Base-by-base conservation (phyloP, 2,797 vertebrate species). In the Halcyon chelicuti region DNA sequence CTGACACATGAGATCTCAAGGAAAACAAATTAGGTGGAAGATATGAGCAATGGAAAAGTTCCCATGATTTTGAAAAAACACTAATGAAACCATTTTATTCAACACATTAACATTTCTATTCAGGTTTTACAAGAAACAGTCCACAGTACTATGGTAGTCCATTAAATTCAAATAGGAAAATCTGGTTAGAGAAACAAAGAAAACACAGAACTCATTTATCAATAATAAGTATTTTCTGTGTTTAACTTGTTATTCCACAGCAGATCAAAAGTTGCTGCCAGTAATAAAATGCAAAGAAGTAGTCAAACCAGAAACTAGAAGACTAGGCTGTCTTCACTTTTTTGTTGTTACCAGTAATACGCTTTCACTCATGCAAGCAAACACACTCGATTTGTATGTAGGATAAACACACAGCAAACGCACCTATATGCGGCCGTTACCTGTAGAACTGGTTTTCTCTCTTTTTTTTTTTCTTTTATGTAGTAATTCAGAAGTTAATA, bases 301-400 rank as follows among this genome's bases (percentile, higher is more conserved):
- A 66, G 21, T 74, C 26, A 52, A 81, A 94, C 23, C 28, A 40
- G 35, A 72, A 92, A 22, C 7, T n/a, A 35, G 14, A 58, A 55
- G 28, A 29, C 2, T 49, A 62, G 63, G 29, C 14, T 70, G 71
- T 19, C 60, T 93, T 47, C 33, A 33, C 23, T 6, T 55, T 71
- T 58, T 49, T 31, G 37, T 47, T 1, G 0, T 68, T n/a, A n/a
- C 11, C 23, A 61, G 17, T 40, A 31, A 39, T 0, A 18, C 78
- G 13, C 35, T 91, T 84, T 81, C 37, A 65, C 12, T 40, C 61
- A 51, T 67, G 65, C 31, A 83, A 88, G 35, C 35, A n/a, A 76
- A 65, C 42, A n/a, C 13, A 62, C 33, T 63, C 19, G 31, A 3
- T 62, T 63, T 4, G 1, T 10, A 22, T 4, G 6, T 31, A 17